These are phyloP conservation scores for human DNA, from an alignment of 2,113 vertebrate species.

Conservation along the genomic window DNA sequence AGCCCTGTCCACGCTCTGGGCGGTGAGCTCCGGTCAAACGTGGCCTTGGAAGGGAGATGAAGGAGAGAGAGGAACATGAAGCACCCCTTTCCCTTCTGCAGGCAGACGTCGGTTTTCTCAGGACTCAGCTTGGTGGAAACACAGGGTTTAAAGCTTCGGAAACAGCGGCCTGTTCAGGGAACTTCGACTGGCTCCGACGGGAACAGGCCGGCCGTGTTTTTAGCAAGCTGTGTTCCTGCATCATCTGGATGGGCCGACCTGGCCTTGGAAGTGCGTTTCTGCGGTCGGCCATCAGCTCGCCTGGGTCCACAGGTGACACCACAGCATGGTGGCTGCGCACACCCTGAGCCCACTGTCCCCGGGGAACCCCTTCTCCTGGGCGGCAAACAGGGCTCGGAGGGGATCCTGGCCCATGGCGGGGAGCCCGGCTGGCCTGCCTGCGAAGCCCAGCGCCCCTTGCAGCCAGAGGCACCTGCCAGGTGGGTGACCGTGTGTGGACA, in stretches of 20 bases:
- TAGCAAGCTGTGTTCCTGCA: neutral
- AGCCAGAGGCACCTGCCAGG: neutral
- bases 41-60: conserved; percentile 7
- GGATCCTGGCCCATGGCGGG: neutral
- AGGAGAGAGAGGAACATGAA: neutral
- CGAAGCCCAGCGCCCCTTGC: neutral
- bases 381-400: fast-evolving
- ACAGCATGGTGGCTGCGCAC: neutral
- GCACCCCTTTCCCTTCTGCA: fast-evolving
- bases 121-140: neutral
- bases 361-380: neutral
- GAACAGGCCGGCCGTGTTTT: fast-evolving
- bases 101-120: neutral
- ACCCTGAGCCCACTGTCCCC: neutral
- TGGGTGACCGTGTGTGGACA: no score
- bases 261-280: fast-evolving
- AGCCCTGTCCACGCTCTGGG: neutral
- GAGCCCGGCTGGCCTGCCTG: fast-evolving
- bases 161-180: fast-evolving
- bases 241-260: no score
- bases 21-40: neutral
- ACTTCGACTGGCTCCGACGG: neutral
- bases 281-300: fast-evolving
- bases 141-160: neutral
- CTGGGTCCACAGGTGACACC: no score